A percentile compares a stretch with the other conserved stretches of the same genome.
Conservation (phyloP, 2,888 invertebrate species). For the Drosophila mercatorum region DNA sequence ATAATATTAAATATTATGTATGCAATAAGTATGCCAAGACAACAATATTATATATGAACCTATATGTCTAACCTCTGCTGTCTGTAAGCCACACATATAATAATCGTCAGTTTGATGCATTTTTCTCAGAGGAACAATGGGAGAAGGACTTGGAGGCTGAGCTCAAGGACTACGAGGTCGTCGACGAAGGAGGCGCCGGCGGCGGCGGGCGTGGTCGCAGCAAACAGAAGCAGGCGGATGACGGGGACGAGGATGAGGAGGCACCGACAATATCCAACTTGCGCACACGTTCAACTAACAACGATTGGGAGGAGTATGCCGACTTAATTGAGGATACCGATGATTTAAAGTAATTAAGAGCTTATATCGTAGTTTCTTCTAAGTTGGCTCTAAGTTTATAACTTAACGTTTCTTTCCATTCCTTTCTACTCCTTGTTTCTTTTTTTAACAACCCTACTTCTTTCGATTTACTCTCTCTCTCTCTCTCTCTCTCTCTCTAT, state of each 20-base stretch:
- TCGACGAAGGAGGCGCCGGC: constrained; percentile 86
- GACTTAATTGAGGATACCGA: constrained; percentile 85
- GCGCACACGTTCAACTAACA: constrained; percentile 84
- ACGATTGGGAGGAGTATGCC: constrained; percentile 85
- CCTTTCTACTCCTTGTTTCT: constrained; percentile 70
- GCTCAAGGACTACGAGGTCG: constrained; percentile 97
- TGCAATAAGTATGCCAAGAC: constrained; percentile 40
- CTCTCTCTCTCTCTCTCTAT: too few relatives aligned
- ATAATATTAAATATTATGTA: constrained; percentile 33
- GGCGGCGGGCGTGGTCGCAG: constrained; percentile 26
- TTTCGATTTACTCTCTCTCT: constrained; percentile 35
- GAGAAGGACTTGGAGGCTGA: constrained; percentile 98
- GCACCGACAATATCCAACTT: constrained; percentile 83
- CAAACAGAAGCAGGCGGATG: constrained; percentile 10
- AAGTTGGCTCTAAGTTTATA: constrained; percentile 83
- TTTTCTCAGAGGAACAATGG: constrained; percentile 92
- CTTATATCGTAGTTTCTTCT: constrained; percentile 85
- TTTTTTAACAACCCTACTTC: constrained; percentile 46
- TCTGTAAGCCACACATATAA: constrained; percentile 67
- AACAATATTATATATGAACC: constrained; percentile 29
- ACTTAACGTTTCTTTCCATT: constrained; percentile 76
- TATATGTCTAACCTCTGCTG: constrained; percentile 28
- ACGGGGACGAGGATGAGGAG: constrained; percentile 67
- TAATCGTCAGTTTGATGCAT: constrained; percentile 51
- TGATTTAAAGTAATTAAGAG: constrained; percentile 85